phyloP scores from a whole-genome alignment of 2,888 invertebrate species.

The Caenorhabditis wallacei region DNA sequence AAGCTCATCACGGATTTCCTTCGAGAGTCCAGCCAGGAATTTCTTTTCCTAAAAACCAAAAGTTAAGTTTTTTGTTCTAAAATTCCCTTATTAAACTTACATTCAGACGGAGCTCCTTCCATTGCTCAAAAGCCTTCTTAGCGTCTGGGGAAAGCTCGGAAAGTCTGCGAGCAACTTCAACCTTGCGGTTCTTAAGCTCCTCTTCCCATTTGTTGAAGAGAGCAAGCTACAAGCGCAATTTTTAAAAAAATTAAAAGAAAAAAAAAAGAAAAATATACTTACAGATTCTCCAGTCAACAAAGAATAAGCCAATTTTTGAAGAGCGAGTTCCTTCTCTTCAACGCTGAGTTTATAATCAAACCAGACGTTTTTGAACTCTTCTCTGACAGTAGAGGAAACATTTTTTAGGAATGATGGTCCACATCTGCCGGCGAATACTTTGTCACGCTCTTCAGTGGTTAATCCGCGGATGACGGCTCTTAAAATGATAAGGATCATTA shows the following conservation, averaged over 20 bases:
- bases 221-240: constrained; percentile 75
- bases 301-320: constrained; percentile 79
- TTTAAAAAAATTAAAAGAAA: not conserved
- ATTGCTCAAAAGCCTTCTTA: constrained; percentile 79
- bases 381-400: constrained; percentile 71
- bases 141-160: constrained; percentile 76
- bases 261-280: constrained; percentile 12
- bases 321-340: constrained; percentile 78
- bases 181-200: constrained; percentile 76
- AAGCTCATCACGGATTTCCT: constrained; percentile 78
- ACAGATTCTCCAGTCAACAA: constrained; percentile 79
- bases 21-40: constrained; percentile 77
- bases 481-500: too few species aligned
- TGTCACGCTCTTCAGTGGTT: constrained; percentile 74
- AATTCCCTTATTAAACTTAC: constrained; percentile 43
- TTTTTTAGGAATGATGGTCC: constrained; percentile 80
- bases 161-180: constrained; percentile 75
- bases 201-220: constrained; percentile 81
- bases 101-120: constrained; percentile 79
- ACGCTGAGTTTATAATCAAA: constrained; percentile 77
- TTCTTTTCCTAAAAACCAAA: constrained; percentile 70
- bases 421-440: constrained; percentile 80
- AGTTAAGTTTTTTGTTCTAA: not conserved
- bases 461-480: constrained; percentile 71
- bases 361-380: constrained; percentile 79